Conservation (phyloP, 2,888 invertebrate genomes). For the Acanthosoma haemorrhoidale region DNA sequence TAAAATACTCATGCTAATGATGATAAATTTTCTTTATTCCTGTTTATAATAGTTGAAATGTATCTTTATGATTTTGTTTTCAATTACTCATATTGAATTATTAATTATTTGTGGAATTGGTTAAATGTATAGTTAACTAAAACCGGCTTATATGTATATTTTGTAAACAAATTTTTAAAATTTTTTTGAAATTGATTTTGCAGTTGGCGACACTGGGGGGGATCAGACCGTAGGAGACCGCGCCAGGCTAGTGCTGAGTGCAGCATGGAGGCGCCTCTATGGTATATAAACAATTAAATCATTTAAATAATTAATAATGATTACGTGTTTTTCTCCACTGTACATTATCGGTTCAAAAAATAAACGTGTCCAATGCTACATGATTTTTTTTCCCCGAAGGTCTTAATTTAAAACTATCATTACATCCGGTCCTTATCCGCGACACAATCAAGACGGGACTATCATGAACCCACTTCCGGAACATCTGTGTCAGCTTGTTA, state of each 20-base stretch:
- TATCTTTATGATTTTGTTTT: too few relatives aligned
- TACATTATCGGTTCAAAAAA: too few relatives aligned
- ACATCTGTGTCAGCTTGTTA: too few relatives aligned
- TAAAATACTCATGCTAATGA: too few relatives aligned
- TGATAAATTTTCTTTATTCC: too few relatives aligned
- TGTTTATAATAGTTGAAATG: too few relatives aligned
- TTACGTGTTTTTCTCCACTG: too few relatives aligned
- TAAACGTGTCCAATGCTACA: background rate
- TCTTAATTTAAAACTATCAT: too few relatives aligned
- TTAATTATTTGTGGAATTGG: background rate
- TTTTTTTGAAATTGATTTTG: slow-evolving; percentile 15
- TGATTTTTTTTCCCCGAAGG: too few relatives aligned
- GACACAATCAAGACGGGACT: too few relatives aligned
- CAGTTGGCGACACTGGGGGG: slow-evolving; percentile 15
- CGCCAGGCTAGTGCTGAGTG: slow-evolving; percentile 13
- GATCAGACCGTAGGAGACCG: slow-evolving; percentile 11
- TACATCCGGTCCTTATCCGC: too few relatives aligned
- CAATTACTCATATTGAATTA: background rate
- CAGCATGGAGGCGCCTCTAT: slow-evolving; percentile 24
- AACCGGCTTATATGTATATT: background rate
- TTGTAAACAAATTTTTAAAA: background rate
- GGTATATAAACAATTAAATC: slow-evolving; percentile 13
- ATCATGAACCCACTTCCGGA: too few relatives aligned
- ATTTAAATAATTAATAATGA: background rate
- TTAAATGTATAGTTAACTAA: background rate